Base-by-base conservation (phyloP, 2,113 vertebrate genomes). In the Vulpes vulpes region DNA sequence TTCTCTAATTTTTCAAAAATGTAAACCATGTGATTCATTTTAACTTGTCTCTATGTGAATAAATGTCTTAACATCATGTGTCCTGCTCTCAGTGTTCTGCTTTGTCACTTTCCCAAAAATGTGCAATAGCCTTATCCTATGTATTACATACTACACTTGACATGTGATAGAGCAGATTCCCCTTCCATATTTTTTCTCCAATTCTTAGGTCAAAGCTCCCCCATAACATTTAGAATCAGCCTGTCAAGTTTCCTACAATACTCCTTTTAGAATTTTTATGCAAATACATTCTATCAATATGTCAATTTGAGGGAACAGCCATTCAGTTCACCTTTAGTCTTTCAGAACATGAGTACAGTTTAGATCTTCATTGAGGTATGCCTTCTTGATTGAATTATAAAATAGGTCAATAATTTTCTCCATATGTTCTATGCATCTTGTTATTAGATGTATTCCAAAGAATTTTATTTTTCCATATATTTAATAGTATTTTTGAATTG, bases 401-500 rank as follows among this genome's bases (percentile, higher is more conserved):
- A 57, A 65, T 6, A 43, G 11, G 30, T 55, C 71, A 65, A 43
- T 49, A 86, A 80, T 90, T 69, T 76, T 69, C 51, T 67, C 60
- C 35, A 69, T 30, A 65, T 81, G 22, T 67, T 32, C 65, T 86
- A 22, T 30, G 32, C 59, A 84, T 30, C 84, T 78, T 69, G 2
- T 85, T 62, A 51, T 57, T 71, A 92, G 9, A 38, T 32, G 38
- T 30, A 71, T 65, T 64, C 2, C 51, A 89, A 78, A 73, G 10
- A 43, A 80, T 27, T 57, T 80, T 27, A 91, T 49, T 64, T 86
- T 94, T 65, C 17, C 19, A 82, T 53, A 64, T 59, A 80, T 17
- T 80, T 84, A 43, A 97, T 30, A 59, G 8, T 79, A 79, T 79
- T 92, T 71, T 94, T 67, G 1, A 94, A 64, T 51, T 71, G 69